Conservation (phyloP, 1,140 invertebrate genomes). For the Rhynchophorus ferrugineus region DNA sequence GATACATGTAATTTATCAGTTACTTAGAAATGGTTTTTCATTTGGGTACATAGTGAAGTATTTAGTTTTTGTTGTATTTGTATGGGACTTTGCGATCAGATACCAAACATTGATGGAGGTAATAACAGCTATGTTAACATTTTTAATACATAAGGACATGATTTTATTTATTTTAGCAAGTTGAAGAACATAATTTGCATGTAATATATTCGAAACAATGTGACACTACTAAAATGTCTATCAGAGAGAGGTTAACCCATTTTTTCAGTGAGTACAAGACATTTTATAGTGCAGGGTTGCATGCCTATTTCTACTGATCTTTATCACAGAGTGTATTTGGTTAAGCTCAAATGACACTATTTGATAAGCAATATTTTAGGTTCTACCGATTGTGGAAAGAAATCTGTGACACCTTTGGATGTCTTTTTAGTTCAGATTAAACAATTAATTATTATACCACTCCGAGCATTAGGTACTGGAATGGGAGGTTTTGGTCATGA, state of each 20-base stretch:
- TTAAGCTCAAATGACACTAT: too few species aligned
- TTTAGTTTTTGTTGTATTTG: slow-evolving; percentile 17
- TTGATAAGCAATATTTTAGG: too few species aligned
- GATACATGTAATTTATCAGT: slow-evolving; percentile 11
- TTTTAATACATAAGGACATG: not conserved
- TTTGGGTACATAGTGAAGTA: slow-evolving; percentile 18
- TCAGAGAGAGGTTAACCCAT: slow-evolving; percentile 15
- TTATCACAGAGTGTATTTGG: too few species aligned
- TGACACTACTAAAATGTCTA: slow-evolving; percentile 19
- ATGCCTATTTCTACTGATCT: too few species aligned
- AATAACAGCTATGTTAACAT: not conserved
- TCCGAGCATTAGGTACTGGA: slow-evolving; percentile 20
- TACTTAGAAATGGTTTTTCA: slow-evolving; percentile 19
- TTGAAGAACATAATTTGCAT: slow-evolving; percentile 21
- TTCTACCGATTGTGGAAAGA: slow-evolving; percentile 16
- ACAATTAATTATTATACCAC: slow-evolving; percentile 18
- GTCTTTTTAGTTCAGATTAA: slow-evolving; percentile 20
- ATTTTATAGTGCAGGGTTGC: not conserved
- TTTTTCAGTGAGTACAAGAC: slow-evolving; percentile 13
- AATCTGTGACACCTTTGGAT: slow-evolving; percentile 19
- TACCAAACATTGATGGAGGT: slow-evolving; percentile 20
- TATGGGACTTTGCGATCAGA: slow-evolving; percentile 20
- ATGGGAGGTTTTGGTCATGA: slow-evolving; percentile 19
- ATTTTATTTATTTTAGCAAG: slow-evolving; percentile 13
- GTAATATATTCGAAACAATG: slow-evolving; percentile 17